Evolutionary conservation across 2,888 invertebrate genomes (phyloP).

Genomic region (Eupithecia insigniata): DNA sequence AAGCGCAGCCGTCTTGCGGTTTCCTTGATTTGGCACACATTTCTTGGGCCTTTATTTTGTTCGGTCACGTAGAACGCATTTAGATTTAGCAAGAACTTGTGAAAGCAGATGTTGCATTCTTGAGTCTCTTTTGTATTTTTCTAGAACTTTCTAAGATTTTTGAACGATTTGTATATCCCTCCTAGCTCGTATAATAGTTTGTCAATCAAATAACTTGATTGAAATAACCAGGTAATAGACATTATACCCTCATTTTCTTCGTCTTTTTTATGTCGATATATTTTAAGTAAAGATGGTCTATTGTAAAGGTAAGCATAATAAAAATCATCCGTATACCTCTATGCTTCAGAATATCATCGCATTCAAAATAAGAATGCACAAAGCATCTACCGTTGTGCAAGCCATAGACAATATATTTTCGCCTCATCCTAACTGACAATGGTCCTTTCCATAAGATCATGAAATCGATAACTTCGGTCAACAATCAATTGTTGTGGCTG

Average conservation of each 20-base stretch:
- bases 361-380: constrained; percentile 41
- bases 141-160: neutral
- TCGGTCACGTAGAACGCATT: constrained; percentile 33
- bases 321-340: neutral
- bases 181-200: neutral
- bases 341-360: constrained; percentile 10
- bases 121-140: neutral
- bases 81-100: constrained; percentile 16
- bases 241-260: neutral
- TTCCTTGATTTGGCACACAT: constrained; percentile 50
- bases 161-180: neutral
- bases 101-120: constrained; percentile 21
- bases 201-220: neutral
- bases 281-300: neutral
- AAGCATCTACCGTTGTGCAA: constrained; percentile 57
- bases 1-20: constrained; percentile 54
- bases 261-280: neutral
- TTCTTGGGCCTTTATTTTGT: constrained; percentile 47
- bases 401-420: constrained; percentile 55
- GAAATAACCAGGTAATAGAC: neutral
- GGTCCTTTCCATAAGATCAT: constrained; percentile 68
- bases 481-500: constrained; percentile 70
- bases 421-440: constrained; percentile 70
- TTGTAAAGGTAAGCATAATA: neutral
- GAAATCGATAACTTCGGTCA: constrained; percentile 75